These are phyloP conservation scores for Holotrichia oblita DNA, from an alignment of 1,140 invertebrate species.

Conservation along the genomic window DNA sequence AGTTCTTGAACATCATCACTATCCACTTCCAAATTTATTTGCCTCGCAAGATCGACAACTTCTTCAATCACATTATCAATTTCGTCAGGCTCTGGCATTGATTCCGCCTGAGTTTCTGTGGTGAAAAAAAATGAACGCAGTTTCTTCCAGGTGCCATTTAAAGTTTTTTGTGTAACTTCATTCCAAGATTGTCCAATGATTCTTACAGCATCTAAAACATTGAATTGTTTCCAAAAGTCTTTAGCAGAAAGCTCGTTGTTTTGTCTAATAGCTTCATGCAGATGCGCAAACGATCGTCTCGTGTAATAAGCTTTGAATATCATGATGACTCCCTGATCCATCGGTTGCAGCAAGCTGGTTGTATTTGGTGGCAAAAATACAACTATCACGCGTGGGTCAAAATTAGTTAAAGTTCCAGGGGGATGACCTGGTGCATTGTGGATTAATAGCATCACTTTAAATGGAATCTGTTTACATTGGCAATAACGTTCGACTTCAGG, in stretches of 20 bases:
- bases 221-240: constrained; percentile 31
- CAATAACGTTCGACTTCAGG: neutral
- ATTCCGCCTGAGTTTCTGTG: no score
- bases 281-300: constrained; percentile 2
- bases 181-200: constrained; percentile 26
- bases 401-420: neutral
- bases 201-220: constrained; percentile 31
- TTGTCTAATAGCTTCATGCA: constrained; percentile 27
- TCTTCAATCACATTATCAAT: no score
- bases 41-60: no score
- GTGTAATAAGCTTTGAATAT: neutral
- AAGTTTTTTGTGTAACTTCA: constrained; percentile 8
- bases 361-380: neutral
- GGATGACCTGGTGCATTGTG: no score
- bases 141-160: no score
- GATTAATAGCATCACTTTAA: no score
- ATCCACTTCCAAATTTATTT: no score
- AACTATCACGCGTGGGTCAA: neutral
- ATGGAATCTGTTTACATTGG: neutral
- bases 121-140: no score
- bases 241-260: no score
- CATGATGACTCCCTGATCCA: neutral
- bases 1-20: no score
- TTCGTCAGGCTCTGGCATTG: no score
- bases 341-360: neutral